These are phyloP conservation scores for Papilio polyxenes DNA, from an alignment of 1,140 invertebrate genomes.

Conservation along the genomic window DNA sequence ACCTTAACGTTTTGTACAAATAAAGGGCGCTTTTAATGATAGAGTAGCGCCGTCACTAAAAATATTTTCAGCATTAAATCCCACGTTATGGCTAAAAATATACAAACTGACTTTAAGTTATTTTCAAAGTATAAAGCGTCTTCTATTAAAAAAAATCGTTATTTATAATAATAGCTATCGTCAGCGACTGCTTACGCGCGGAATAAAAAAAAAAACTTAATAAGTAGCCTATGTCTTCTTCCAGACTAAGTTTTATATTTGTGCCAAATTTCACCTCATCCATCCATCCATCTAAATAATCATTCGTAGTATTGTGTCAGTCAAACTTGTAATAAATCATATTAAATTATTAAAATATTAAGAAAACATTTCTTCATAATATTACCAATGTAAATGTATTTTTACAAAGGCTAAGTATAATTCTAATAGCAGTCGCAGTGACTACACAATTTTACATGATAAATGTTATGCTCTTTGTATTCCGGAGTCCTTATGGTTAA, in stretches of 20 bases:
- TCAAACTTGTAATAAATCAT: background rate
- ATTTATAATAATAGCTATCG: no score
- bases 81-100: background rate
- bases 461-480: conserved; percentile 39
- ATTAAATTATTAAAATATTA: background rate
- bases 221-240: no score
- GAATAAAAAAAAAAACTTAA: no score
- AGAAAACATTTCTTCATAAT: background rate
- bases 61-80: background rate
- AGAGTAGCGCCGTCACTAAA: background rate
- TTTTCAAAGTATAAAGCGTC: no score
- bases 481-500: conserved; percentile 30
- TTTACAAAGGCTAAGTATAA: conserved; percentile 21
- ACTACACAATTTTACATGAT: conserved; percentile 38
- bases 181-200: no score
- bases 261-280: no score
- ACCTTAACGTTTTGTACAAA: conserved; percentile 30
- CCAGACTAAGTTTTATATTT: no score
- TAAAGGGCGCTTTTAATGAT: background rate
- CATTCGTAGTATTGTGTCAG: no score
- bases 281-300: no score
- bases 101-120: background rate
- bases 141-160: no score
- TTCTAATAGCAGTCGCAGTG: conserved; percentile 30
- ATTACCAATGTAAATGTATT: conserved; percentile 17